Base-by-base conservation (phyloP, 2,888 invertebrate species). In the Apamea crenata region DNA sequence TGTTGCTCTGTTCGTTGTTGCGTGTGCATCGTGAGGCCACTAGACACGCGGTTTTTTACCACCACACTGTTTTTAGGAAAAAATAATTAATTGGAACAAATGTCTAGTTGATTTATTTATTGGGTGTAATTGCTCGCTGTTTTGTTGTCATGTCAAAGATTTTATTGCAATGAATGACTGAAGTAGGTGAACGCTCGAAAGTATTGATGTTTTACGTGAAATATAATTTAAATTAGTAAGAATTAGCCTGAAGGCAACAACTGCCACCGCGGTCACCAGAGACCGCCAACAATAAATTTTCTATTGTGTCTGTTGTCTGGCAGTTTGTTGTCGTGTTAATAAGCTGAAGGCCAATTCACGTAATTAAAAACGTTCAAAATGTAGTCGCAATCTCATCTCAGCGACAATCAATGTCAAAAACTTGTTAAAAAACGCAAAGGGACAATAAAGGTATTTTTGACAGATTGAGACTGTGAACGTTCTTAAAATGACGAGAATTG, bases 21-120 rank as follows among this genome's bases (percentile, higher is more conserved):
- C 88, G 83, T 83, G 85, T 87, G 69, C 59, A 82, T 40, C 40
- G 88, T 81, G 77, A 44, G 91, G 92, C 93, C 90, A 91, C 87
- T 86, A 92, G 88, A 83, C 74, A 61, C 50, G 88, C 85, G 84
- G 1, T 70, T 66, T 77, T 44, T 69, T 47, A 32, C 18, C 25
- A 47, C 36, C 77, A 44, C 1, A 40, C 32, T 53, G 47, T 2
- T 4, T 84, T 70, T 63, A 47, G 7, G 16, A 6, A 7, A 70
- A 74, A 59, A 70, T 2, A 36, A 1, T 1, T 77, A 77, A 81
- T 68, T 72, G 71, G 67, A 68, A 32, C 56, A 63, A 71, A 40
- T 56, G 56, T 74, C 47, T 68, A 3, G 2, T 59, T 84, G 82
- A 85, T 81, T 85, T 50, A 85, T 81, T 85, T 59, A 81, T 74